A percentile compares a stretch with the other conserved stretches of the same genome.
Evolutionary conservation across 2,797 vertebrate genomes (phyloP).

Genomic region (Crax fasciolata): DNA sequence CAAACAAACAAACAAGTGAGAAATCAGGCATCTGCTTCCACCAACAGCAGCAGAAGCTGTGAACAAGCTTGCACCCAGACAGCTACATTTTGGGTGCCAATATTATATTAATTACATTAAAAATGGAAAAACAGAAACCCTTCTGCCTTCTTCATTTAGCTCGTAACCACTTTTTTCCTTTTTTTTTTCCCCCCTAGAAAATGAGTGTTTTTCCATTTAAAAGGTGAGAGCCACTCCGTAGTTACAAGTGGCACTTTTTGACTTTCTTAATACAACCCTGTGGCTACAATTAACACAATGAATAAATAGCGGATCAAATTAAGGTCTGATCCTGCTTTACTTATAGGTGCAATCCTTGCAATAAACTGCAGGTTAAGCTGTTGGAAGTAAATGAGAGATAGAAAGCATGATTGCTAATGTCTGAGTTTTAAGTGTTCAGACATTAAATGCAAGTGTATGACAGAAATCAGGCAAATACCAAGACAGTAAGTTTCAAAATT

Average conservation of each 20-base stretch:
- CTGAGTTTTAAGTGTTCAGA: constrained; percentile 53
- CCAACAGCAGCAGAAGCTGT: neutral
- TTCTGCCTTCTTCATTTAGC: constrained; percentile 69
- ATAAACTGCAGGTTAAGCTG: constrained; percentile 63
- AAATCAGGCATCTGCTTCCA: constrained; percentile 47
- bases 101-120: constrained; percentile 67
- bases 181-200: constrained; percentile 54
- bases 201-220: constrained; percentile 71
- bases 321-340: constrained; percentile 69
- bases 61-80: constrained; percentile 47
- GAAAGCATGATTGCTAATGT: constrained; percentile 4
- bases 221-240: constrained; percentile 77
- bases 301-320: constrained; percentile 77
- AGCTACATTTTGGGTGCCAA: constrained; percentile 56
- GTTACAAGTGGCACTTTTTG: constrained; percentile 76
- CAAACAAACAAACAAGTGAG: constrained; percentile 57
- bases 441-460: constrained; percentile 1
- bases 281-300: constrained; percentile 76
- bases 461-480: neutral
- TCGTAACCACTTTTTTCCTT: constrained; percentile 41
- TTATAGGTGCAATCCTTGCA: constrained; percentile 45
- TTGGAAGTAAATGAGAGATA: constrained; percentile 56
- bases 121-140: constrained; percentile 69
- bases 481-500: neutral
- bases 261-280: constrained; percentile 77